These are phyloP conservation scores for Pseudochirops corinnae DNA, from an alignment of 2,797 vertebrate species.

Conservation along the genomic window DNA sequence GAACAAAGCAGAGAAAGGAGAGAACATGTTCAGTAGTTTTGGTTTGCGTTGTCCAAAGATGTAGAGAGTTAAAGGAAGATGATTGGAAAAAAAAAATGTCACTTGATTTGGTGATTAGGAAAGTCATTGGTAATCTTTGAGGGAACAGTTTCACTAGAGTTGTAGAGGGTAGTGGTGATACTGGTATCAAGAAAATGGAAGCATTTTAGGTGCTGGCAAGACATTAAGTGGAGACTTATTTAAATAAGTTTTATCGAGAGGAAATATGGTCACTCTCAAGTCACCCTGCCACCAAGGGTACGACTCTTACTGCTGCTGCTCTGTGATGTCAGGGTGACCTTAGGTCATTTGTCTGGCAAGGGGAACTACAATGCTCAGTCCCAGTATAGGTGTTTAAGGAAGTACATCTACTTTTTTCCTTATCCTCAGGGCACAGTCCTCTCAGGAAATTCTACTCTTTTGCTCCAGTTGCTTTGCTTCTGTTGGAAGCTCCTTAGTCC, in stretches of 20 bases:
- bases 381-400: neutral
- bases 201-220: neutral
- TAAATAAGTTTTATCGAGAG: neutral
- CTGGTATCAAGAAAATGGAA: neutral
- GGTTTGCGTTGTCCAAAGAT: neutral
- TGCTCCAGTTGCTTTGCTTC: neutral
- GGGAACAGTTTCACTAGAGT: neutral
- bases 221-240: neutral
- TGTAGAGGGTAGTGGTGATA: neutral
- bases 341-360: neutral
- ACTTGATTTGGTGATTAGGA: neutral
- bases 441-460: conserved; percentile 2
- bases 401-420: conserved; percentile 8
- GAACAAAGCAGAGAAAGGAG: neutral
- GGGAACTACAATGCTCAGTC: conserved; percentile 3
- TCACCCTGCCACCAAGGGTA: neutral
- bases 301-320: neutral
- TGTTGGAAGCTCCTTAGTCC: neutral
- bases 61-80: neutral
- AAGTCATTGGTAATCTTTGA: neutral
- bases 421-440: neutral
- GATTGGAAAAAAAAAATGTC: neutral
- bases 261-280: neutral
- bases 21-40: neutral
- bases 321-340: conserved; percentile 3